A percentile compares a stretch with the other conserved stretches of the same genome.
Evolutionary conservation across 2,113 vertebrate genomes (phyloP).

Genomic region (Seriola quinqueradiata): DNA sequence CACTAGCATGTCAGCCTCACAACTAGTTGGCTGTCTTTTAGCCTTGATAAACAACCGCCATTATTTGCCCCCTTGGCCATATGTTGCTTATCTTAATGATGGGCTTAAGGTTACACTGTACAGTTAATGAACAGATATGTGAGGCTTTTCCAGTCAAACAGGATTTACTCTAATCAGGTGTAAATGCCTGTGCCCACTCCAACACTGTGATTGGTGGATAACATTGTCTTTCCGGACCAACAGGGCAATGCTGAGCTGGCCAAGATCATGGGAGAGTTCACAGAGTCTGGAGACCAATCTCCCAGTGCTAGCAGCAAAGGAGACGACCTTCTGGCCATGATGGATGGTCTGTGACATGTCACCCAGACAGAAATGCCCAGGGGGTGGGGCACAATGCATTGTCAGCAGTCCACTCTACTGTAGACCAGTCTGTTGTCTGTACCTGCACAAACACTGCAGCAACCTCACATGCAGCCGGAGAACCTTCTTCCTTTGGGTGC

Average conservation of each 20-base stretch:
- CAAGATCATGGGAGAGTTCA: constrained; percentile 94
- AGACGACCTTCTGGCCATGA: constrained; percentile 94
- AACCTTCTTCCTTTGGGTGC: constrained; percentile 32
- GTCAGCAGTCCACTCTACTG: constrained; percentile 32
- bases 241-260: constrained; percentile 88
- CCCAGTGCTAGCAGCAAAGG: constrained; percentile 88
- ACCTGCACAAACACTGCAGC: constrained; percentile 44
- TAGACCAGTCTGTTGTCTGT: constrained; percentile 43
- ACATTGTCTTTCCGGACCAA: constrained; percentile 86
- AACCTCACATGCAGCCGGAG: constrained; percentile 40
- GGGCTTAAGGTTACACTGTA: constrained; percentile 10
- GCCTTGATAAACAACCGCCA: neutral
- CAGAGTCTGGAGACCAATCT: constrained; percentile 80
- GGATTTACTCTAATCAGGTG: constrained; percentile 53
- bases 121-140: constrained; percentile 32
- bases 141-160: constrained; percentile 37
- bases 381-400: constrained; percentile 1
- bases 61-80: neutral
- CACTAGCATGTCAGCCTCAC: neutral
- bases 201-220: constrained; percentile 33
- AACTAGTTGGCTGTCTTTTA: neutral
- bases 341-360: constrained; percentile 90
- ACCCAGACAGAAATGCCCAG: constrained; percentile 17
- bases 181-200: constrained; percentile 22
- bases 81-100: constrained; percentile 14